Evolutionary conservation across 2,797 vertebrate species (phyloP), one percentile per base, ranked within the genome.

Genomic region (Margarornis squamiger): DNA sequence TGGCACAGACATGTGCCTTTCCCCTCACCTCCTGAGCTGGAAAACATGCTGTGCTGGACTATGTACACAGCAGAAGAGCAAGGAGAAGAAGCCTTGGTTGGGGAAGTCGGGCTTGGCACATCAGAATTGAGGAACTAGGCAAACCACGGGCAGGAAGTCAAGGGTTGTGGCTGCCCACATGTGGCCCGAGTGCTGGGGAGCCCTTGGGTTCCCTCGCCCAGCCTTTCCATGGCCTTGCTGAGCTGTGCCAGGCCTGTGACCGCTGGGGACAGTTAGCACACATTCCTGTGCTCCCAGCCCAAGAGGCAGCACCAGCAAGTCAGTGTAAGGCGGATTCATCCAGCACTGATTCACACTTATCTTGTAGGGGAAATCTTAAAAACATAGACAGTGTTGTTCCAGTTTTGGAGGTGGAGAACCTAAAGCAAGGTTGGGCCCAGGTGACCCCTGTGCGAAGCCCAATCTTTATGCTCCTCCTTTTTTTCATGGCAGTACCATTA

Each of bases 141-240:
- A 78, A 95, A 76, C 75, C 93, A 3, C 68, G 3, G 83, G 51
- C 66, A 61, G 75, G 55, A 92, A 92, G 46, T 43, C 16, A 48
- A 58, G 45, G 6, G 2, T 12, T 88, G 88, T 36, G 92, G 93
- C 43, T 91, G 88, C 77, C 92, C 91, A 49, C 84, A 54, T 7
- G 54, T 52, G 77, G 86, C n/a, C 84, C 55, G 63, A 43, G 22
- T 2, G 16, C 73, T 29, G 51, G 14, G 51, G 61, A 62, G 72
- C 13, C 67, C n/a, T 65, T n/a, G 57, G 45, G 32, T 88, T 91
- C 41, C 16, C 41, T 76, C 62, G n/a, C 39, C 49, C 30, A 29
- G 66, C 19, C 55, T 74, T 59, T 39, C 41, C 34, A 4, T 1
- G 15, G 38, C 65, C 41, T 24, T 13, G 39, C 41, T 74, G 88